Conservation (phyloP, 2,113 vertebrate genomes). For the Rutilus rutilus region DNA sequence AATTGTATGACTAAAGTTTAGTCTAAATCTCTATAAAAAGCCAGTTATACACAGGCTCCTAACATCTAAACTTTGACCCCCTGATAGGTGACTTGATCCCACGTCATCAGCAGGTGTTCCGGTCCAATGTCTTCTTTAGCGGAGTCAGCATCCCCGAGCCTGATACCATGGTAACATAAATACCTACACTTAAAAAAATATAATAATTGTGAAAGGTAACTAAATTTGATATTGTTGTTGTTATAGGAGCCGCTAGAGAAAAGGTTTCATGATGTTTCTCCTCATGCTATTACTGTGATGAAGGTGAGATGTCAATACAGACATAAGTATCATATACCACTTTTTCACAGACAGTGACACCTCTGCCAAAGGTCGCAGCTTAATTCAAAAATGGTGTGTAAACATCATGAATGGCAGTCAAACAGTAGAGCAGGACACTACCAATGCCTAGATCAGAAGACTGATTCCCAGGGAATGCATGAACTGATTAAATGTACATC, state of each 20-base stretch:
- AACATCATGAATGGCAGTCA: background rate
- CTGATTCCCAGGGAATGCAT: background rate
- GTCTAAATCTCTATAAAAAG: background rate
- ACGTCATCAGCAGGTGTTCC: constrained; percentile 80
- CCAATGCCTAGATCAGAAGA: background rate
- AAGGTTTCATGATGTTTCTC: constrained; percentile 67
- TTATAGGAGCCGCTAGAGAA: constrained; percentile 78
- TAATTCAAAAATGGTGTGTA: background rate
- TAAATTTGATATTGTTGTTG: background rate
- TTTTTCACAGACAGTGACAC: background rate
- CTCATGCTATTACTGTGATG: constrained; percentile 73
- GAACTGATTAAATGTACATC: background rate
- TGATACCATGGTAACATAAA: constrained; percentile 71
- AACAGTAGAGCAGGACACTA: background rate
- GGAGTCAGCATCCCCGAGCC: constrained; percentile 82
- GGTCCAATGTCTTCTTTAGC: constrained; percentile 80
- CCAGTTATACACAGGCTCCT: background rate
- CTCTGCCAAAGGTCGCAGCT: background rate
- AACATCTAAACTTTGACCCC: constrained; percentile 24
- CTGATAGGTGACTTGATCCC: constrained; percentile 79
- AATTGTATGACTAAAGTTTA: background rate
- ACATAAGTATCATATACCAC: background rate
- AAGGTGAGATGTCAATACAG: constrained; percentile 63
- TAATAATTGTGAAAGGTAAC: background rate
- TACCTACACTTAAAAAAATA: background rate